A percentile compares a stretch with the other conserved stretches of the same genome.
phyloP scores from a whole-genome alignment of 1,140 invertebrate genomes.

The Drosophila ogumai region DNA sequence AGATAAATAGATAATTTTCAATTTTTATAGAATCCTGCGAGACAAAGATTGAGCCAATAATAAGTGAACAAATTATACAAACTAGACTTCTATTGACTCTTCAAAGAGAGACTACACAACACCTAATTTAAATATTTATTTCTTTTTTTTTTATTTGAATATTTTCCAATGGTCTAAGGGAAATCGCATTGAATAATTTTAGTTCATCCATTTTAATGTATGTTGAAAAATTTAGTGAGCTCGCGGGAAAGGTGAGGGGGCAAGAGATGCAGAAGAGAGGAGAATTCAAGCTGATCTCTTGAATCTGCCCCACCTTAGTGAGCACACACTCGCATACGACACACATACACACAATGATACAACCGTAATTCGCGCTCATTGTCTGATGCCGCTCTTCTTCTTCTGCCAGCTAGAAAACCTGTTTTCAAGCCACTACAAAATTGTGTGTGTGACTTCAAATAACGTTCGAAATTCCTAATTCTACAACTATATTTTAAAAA shows the following conservation, averaged over 20 bases:
- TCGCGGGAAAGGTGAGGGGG: conserved; percentile 4
- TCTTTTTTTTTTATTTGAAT: not conserved
- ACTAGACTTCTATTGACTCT: not conserved
- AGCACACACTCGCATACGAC: conserved; percentile 19
- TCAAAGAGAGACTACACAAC: not conserved
- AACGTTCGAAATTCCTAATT: not conserved
- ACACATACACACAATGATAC: conserved; percentile 17
- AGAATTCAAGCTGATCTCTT: conserved; percentile 43
- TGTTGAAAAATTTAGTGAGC: conserved; percentile 14
- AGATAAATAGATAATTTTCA: too few species aligned
- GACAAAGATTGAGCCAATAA: not conserved
- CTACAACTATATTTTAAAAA: not conserved
- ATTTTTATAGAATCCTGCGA: too few species aligned
- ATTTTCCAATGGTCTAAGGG: not conserved
- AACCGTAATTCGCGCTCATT: conserved; percentile 73
- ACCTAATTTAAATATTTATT: not conserved
- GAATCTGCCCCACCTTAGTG: conserved; percentile 68
- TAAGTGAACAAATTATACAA: not conserved
- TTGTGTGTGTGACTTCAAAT: conserved; percentile 27
- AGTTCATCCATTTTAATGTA: conserved; percentile 14
- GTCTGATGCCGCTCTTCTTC: conserved; percentile 60
- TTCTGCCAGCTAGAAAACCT: conserved; percentile 63
- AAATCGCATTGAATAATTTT: conserved; percentile 4
- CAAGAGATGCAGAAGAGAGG: conserved; percentile 28
- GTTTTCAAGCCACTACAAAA: conserved; percentile 57